phyloP scores from a whole-genome alignment of 2,888 invertebrate species.

The Ochropacha duplaris region DNA sequence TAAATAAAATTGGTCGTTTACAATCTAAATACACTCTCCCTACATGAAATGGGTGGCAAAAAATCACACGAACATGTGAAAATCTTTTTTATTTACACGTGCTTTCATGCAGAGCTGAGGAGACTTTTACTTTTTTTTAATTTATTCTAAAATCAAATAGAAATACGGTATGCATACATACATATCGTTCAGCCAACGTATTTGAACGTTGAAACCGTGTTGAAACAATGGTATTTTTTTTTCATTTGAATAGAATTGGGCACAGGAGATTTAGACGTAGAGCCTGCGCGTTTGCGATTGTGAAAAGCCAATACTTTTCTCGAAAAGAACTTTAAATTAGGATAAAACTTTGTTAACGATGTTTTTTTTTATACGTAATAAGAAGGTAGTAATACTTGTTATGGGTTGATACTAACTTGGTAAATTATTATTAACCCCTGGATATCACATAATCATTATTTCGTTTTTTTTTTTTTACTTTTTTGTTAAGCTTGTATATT shows the following conservation, averaged over 20 bases:
- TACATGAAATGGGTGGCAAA: not conserved
- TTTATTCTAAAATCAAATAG: not conserved
- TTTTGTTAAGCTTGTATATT: too few relatives aligned
- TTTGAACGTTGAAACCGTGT: not conserved
- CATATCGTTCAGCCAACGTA: not conserved
- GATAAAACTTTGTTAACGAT: not conserved
- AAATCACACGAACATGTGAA: not conserved
- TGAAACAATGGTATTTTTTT: not conserved
- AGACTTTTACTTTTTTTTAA: not conserved
- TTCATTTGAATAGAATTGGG: not conserved
- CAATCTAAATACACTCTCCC: not conserved
- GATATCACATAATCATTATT: too few relatives aligned
- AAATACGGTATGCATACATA: not conserved
- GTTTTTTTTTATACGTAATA: not conserved
- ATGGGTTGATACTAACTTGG: too few relatives aligned
- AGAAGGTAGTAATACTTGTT: too few relatives aligned
- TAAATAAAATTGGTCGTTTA: not conserved
- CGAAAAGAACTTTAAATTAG: not conserved
- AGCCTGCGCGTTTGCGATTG: not conserved
- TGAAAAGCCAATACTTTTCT: not conserved
- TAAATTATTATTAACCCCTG: too few relatives aligned
- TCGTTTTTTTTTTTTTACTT: too few relatives aligned
- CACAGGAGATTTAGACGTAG: not conserved
- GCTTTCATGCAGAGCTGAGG: not conserved
- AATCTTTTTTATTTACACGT: not conserved